A percentile compares a stretch with the other conserved stretches of the same genome.
phyloP scores from a whole-genome alignment of 37 sponge, comb jelly and placozoan genomes.

The Cliona cf. orientalis region DNA sequence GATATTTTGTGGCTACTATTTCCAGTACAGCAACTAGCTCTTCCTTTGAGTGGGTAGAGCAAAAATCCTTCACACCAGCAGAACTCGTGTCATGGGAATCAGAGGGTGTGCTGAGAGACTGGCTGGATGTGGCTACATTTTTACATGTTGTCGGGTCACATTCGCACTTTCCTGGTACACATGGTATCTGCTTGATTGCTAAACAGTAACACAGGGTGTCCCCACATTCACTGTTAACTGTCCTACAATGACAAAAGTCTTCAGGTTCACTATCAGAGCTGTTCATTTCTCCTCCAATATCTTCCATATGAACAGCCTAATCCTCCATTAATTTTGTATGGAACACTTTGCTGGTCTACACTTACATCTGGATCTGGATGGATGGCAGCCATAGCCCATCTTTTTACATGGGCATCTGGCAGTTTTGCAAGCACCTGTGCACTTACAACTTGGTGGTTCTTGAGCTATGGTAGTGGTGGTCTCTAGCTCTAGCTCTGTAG shows the following conservation, averaged over 20 bases:
- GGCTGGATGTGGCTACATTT: too few relatives aligned
- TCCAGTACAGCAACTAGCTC: neutral
- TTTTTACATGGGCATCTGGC: neutral
- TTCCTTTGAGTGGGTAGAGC: neutral
- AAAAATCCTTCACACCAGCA: neutral
- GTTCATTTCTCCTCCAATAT: neutral
- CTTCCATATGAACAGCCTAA: neutral
- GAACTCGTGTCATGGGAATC: too few relatives aligned
- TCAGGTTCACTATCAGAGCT: neutral
- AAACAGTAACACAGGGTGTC: neutral
- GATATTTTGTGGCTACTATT: neutral
- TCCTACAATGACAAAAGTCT: neutral
- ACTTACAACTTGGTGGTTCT: neutral
- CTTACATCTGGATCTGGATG: neutral
- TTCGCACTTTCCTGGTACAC: neutral
- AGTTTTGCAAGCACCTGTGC: constrained; percentile 1
- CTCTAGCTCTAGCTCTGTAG: too few relatives aligned
- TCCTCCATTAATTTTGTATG: neutral
- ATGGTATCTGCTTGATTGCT: neutral
- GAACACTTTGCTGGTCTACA: neutral
- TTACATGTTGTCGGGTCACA: neutral
- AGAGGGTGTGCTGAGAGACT: too few relatives aligned
- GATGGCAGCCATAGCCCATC: neutral
- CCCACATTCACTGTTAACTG: neutral
- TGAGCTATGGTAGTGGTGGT: too few relatives aligned